phyloP scores from a whole-genome alignment of 2,888 invertebrate genomes.

The Drosophila hamatofila region DNA sequence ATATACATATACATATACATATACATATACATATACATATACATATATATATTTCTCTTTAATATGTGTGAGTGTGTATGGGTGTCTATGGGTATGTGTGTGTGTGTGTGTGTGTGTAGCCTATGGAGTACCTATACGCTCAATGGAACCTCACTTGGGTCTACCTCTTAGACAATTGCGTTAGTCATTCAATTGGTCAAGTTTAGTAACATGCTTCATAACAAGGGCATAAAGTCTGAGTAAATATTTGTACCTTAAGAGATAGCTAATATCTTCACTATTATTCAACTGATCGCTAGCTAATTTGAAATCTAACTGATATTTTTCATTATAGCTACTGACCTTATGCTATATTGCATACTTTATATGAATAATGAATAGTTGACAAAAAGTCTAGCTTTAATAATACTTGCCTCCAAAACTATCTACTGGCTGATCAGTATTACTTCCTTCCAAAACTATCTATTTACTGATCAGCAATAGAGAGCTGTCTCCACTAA shows the following conservation, averaged over 20 bases:
- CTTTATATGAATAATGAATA: neutral
- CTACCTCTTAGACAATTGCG: conserved; percentile 1
- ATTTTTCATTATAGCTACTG: neutral
- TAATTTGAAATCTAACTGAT: neutral
- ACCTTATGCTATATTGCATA: neutral
- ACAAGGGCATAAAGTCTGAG: neutral
- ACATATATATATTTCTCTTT: conserved; percentile 8
- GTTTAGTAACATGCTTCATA: conserved; percentile 39
- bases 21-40: neutral
- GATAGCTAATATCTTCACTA: too few species aligned
- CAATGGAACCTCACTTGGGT: neutral
- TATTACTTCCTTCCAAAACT: neutral
- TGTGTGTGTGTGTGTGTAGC: neutral
- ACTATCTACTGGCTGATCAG: neutral
- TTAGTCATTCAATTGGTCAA: conserved; percentile 25
- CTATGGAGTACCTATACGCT: conserved; percentile 1
- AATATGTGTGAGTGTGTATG: conserved; percentile 7
- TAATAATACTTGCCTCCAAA: neutral
- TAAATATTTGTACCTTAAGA: neutral
- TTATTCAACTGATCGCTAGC: too few species aligned
- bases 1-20: conserved; percentile 9
- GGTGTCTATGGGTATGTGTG: neutral
- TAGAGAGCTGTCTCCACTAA: neutral
- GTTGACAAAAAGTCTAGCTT: neutral
- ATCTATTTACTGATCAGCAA: neutral